Evolutionary conservation across 2,113 vertebrate species (phyloP).

Genomic region (Salminus brasiliensis): DNA sequence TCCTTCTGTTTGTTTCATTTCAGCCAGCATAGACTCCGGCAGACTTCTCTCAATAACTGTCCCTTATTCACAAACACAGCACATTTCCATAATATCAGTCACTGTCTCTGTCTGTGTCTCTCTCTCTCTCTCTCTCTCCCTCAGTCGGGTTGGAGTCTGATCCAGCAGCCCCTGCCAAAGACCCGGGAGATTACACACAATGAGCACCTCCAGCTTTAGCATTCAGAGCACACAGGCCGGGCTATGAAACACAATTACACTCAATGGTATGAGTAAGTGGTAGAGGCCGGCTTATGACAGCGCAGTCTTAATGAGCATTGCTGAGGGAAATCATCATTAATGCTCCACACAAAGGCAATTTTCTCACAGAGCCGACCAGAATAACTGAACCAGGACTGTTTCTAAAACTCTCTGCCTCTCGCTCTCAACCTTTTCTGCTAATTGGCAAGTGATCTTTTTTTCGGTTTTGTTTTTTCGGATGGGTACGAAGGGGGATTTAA

Average conservation of each 20-base stretch:
- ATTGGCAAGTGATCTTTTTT: no score
- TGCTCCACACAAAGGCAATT: slow-evolving; percentile 53
- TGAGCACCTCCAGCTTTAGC: slow-evolving; percentile 32
- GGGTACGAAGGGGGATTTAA: background rate
- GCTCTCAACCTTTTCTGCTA: background rate
- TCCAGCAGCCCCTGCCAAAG: slow-evolving; percentile 8
- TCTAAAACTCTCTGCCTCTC: background rate
- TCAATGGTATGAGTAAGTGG: slow-evolving; percentile 64
- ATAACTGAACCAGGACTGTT: slow-evolving; percentile 2
- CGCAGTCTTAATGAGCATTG: slow-evolving; percentile 67
- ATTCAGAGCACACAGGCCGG: slow-evolving; percentile 37
- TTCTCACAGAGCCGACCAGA: slow-evolving; percentile 19
- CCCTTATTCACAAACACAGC: slow-evolving; percentile 21
- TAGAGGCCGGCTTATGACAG: slow-evolving; percentile 66
- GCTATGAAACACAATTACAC: slow-evolving; percentile 64
- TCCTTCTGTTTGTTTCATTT: slow-evolving; percentile 10
- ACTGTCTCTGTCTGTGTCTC: background rate
- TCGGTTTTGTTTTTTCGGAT: background rate
- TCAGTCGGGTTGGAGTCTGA: slow-evolving; percentile 16
- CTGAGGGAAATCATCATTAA: slow-evolving; percentile 66
- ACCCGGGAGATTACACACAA: slow-evolving; percentile 45
- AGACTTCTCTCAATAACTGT: slow-evolving; percentile 22
- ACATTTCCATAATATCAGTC: slow-evolving; percentile 23
- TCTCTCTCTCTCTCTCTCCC: slow-evolving; percentile 8
- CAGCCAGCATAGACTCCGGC: background rate